Evolutionary conservation across 2,113 vertebrate species (phyloP).

Genomic region (Illadopsis cleaveri): DNA sequence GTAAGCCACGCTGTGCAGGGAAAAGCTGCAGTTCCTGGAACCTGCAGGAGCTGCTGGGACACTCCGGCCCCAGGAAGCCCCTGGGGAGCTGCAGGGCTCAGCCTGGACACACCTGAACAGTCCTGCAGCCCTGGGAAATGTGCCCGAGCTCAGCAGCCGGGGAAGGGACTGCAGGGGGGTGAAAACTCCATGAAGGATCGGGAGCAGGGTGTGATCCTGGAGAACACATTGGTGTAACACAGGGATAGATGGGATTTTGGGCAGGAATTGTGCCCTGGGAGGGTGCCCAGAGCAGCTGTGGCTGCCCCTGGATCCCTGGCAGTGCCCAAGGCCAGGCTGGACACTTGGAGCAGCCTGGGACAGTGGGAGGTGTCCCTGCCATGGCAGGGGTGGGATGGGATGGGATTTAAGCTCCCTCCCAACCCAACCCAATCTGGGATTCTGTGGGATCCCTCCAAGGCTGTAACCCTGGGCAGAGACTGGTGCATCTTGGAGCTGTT

Average conservation of each 20-base stretch:
- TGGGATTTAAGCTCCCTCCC: not conserved
- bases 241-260: fast-evolving
- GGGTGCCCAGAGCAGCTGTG: not conserved
- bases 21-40: not conserved
- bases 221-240: fast-evolving
- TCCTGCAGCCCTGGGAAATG: not conserved
- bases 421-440: not conserved
- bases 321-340: not conserved
- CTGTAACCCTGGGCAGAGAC: not conserved
- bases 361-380: not conserved
- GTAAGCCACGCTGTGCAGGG: not conserved
- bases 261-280: not conserved
- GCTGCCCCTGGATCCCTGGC: not conserved
- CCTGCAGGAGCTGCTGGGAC: fast-evolving
- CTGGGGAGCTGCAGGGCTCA: fast-evolving
- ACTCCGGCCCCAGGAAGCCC: fast-evolving
- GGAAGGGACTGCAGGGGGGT: fast-evolving
- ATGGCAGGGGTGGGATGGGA: fast-evolving
- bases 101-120: not conserved
- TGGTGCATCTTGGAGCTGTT: fast-evolving
- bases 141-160: not conserved
- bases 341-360: not conserved
- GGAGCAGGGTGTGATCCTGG: not conserved
- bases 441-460: not conserved
- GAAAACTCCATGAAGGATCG: not conserved